phyloP scores from a whole-genome alignment of 1,140 invertebrate genomes.

The Eupristina koningsbergeri region DNA sequence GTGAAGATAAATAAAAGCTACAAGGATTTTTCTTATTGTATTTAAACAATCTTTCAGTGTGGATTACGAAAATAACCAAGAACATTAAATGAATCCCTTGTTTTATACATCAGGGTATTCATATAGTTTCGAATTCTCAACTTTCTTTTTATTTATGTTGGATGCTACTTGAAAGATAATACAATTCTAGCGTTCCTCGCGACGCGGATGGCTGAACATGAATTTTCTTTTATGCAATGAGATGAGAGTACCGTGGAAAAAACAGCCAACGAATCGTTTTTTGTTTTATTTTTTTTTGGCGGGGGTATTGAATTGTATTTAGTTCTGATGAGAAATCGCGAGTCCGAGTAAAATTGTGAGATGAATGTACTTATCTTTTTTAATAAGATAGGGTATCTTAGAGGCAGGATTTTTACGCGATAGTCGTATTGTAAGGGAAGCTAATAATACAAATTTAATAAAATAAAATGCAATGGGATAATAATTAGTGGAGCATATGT shows the following conservation, averaged over 20 bases:
- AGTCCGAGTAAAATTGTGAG: not conserved
- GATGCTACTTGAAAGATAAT: slow-evolving; percentile 12
- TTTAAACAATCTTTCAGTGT: not conserved
- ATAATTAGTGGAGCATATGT: too few species aligned
- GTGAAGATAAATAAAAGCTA: not conserved
- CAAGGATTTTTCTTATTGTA: not conserved
- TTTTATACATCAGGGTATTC: not conserved
- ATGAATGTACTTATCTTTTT: not conserved
- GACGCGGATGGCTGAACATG: not conserved
- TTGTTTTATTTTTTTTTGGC: not conserved
- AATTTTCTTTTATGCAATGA: slow-evolving; percentile 12
- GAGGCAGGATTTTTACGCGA: not conserved
- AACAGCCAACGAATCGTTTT: not conserved
- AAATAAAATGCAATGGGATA: not conserved
- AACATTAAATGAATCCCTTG: not conserved
- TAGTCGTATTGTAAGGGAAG: not conserved
- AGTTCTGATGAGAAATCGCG: not conserved
- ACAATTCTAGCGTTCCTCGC: not conserved
- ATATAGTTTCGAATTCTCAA: slow-evolving; percentile 1
- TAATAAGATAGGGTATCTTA: not conserved
- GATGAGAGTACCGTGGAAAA: not conserved
- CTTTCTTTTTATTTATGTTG: not conserved
- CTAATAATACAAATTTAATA: not conserved
- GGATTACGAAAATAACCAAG: slow-evolving; percentile 14
- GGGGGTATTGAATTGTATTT: not conserved